These are phyloP conservation scores for Danaus melanippus DNA, from an alignment of 1,140 invertebrate species.

Conservation along the genomic window DNA sequence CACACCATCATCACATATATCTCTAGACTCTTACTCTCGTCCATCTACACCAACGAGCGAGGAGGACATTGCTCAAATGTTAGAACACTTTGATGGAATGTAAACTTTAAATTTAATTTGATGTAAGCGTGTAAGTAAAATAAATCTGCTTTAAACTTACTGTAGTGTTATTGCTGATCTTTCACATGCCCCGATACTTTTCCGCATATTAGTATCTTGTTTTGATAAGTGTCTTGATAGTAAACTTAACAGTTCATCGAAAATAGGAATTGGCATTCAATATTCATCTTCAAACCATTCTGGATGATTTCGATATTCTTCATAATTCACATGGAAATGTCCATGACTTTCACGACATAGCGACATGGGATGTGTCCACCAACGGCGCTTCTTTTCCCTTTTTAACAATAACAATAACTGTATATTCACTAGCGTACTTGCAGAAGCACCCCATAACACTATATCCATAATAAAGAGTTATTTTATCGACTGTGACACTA, in stretches of 20 bases:
- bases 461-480: slow-evolving; percentile 12
- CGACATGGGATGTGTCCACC: slow-evolving; percentile 5
- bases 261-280: slow-evolving; percentile 14
- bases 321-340: slow-evolving; percentile 13
- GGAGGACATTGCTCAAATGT: slow-evolving; percentile 3
- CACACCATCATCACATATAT: slow-evolving; percentile 8
- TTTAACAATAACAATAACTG: slow-evolving; percentile 4
- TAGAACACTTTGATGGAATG: slow-evolving; percentile 6
- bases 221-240: slow-evolving; percentile 6
- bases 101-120: slow-evolving; percentile 5
- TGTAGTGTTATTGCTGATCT: slow-evolving; percentile 4
- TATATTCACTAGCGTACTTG: slow-evolving; percentile 11
- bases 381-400: slow-evolving; percentile 5
- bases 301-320: slow-evolving; percentile 17
- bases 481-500: slow-evolving; percentile 11
- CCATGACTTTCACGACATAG: slow-evolving; percentile 6
- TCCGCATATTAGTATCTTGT: slow-evolving; percentile 5
- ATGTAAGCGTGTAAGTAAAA: slow-evolving; percentile 6
- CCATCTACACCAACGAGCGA: slow-evolving; percentile 4
- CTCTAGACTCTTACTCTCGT: slow-evolving; percentile 7
- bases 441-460: slow-evolving; percentile 10
- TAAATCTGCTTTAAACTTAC: slow-evolving; percentile 6
- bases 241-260: slow-evolving; percentile 6
- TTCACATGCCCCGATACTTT: slow-evolving; percentile 5
- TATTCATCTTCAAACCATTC: slow-evolving; percentile 16